A percentile compares a stretch with the other conserved stretches of the same genome.
phyloP scores from a whole-genome alignment of 2,888 invertebrate species.

The Eucriotettix oculatus region DNA sequence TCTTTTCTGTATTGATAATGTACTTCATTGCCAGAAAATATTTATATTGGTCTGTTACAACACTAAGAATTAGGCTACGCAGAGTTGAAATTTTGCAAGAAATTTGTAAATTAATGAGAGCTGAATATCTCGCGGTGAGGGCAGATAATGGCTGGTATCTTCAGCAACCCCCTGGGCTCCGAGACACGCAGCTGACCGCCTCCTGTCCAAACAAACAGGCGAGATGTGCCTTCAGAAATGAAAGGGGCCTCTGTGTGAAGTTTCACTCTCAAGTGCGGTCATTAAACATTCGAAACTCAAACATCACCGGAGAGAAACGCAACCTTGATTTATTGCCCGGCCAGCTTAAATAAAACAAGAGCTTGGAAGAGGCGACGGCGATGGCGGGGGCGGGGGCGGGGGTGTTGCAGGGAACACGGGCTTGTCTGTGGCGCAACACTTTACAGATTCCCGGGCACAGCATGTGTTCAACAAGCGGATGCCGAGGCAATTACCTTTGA shows the following conservation, averaged over 20 bases:
- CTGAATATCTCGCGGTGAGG: too few relatives aligned
- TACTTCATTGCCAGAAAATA: too few relatives aligned
- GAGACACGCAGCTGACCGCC: too few relatives aligned
- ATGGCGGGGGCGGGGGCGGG: neutral
- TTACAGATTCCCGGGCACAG: neutral
- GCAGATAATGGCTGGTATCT: too few relatives aligned
- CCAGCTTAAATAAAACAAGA: neutral
- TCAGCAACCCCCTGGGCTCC: too few relatives aligned
- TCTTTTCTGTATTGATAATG: too few relatives aligned
- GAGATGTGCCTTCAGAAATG: neutral
- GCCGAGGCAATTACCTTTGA: conserved; percentile 1
- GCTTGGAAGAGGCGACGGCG: neutral
- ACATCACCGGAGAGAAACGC: conserved; percentile 1
- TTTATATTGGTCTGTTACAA: too few relatives aligned
- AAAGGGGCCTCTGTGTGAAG: conserved; percentile 5
- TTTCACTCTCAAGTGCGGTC: conserved; percentile 8
- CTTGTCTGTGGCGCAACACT: neutral
- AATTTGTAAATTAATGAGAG: too few relatives aligned
- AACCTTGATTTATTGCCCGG: conserved; percentile 4
- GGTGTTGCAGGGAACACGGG: too few relatives aligned
- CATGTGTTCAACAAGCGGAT: conserved; percentile 1
- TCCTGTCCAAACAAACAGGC: too few relatives aligned
- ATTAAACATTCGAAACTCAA: conserved; percentile 8
- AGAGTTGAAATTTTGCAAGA: too few relatives aligned
- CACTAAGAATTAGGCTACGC: too few relatives aligned